phyloP scores from a whole-genome alignment of 2,113 vertebrate genomes.

The Azemiops feae region DNA sequence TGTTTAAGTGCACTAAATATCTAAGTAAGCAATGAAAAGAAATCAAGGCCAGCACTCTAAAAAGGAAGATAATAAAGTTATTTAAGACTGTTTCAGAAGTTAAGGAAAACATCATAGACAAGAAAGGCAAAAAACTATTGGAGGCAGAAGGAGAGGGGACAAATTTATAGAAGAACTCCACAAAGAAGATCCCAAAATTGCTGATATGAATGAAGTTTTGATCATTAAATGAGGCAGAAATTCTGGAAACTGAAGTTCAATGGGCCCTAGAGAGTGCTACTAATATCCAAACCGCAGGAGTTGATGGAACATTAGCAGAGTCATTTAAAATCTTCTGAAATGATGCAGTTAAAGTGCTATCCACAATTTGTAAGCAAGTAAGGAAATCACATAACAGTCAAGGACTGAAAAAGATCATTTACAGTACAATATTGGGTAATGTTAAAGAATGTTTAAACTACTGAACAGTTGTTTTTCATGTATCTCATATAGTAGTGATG shows the following conservation, averaged over 20 bases:
- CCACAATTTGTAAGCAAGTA: neutral
- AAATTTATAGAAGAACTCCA: neutral
- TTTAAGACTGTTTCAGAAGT: neutral
- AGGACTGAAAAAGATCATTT: neutral
- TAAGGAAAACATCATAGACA: neutral
- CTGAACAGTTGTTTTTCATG: neutral
- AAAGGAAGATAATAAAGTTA: neutral
- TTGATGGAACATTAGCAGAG: neutral
- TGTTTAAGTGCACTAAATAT: neutral
- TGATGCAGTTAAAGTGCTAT: neutral
- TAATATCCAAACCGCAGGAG: neutral
- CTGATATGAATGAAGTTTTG: neutral
- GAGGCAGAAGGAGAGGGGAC: neutral
- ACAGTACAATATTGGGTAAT: neutral
- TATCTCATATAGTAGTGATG: neutral
- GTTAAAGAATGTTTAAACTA: neutral
- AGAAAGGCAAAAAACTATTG: neutral
- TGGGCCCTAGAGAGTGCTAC: neutral
- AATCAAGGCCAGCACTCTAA: neutral
- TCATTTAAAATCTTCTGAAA: neutral
- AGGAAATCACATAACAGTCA: neutral
- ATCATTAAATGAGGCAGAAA: neutral
- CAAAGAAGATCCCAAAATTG: neutral
- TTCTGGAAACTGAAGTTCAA: neutral
- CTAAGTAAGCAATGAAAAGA: neutral